phyloP scores from a whole-genome alignment of 2,113 vertebrate species.

The Scortum barcoo region DNA sequence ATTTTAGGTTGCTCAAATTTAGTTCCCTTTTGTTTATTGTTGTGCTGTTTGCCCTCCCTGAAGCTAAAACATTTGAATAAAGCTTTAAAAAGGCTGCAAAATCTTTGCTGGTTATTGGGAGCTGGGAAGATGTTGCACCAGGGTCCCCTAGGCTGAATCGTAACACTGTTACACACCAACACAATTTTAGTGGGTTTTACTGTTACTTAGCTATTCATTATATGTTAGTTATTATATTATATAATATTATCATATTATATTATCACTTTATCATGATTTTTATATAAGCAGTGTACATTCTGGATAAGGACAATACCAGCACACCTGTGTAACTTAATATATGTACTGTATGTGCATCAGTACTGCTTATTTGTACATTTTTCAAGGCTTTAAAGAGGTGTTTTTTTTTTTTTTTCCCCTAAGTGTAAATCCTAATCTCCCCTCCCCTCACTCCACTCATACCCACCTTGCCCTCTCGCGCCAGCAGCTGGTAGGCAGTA shows the following conservation, averaged over 20 bases:
- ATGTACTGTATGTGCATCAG: not conserved
- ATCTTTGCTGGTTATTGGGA: too few species aligned
- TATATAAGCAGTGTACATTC: not conserved
- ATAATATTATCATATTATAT: too few species aligned
- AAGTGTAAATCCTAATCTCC: not conserved
- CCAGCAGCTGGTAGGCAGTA: slow-evolving; percentile 84
- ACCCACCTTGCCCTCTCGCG: slow-evolving; percentile 88
- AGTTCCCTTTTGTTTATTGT: too few species aligned
- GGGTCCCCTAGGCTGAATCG: too few species aligned
- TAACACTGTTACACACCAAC: not conserved
- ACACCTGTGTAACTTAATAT: not conserved
- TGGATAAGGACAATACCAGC: not conserved
- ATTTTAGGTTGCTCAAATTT: too few species aligned
- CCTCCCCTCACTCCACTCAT: not conserved
- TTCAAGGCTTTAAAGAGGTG: too few species aligned
- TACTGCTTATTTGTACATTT: not conserved
- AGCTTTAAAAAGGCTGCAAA: too few species aligned
- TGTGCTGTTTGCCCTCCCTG: too few species aligned
- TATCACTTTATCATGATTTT: not conserved
- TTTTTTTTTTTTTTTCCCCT: not conserved
- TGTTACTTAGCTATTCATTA: not conserved
- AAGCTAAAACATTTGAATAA: too few species aligned
- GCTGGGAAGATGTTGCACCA: too few species aligned
- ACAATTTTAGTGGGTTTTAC: not conserved
- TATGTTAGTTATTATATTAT: not conserved